Evolutionary conservation across 1,140 invertebrate species (phyloP).

Genomic region (Ips typographus): DNA sequence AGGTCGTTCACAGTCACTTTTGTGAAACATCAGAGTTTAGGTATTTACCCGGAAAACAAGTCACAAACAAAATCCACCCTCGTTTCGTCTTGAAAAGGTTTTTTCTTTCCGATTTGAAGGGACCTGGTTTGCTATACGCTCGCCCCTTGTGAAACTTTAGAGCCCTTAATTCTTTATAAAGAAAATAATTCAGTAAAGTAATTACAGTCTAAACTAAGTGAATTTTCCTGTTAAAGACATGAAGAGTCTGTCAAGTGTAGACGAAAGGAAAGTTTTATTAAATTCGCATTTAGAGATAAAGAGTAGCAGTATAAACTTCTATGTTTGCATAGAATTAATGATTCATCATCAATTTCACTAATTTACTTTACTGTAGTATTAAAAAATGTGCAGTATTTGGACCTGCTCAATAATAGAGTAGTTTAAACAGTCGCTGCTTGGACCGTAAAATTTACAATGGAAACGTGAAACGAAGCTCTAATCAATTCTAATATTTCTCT

Average conservation of each 20-base stretch:
- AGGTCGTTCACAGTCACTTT: background rate
- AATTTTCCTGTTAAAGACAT: slow-evolving; percentile 32
- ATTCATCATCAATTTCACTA: background rate
- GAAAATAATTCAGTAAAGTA: slow-evolving; percentile 36
- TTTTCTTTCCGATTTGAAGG: slow-evolving; percentile 10
- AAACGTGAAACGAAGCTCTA: slow-evolving; percentile 21
- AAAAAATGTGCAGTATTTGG: background rate
- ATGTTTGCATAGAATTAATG: background rate
- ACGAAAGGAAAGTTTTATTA: slow-evolving; percentile 19
- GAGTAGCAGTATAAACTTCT: background rate
- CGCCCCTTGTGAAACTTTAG: slow-evolving; percentile 19
- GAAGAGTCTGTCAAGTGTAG: slow-evolving; percentile 31
- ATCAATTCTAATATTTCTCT: slow-evolving; percentile 38
- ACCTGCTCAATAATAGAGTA: slow-evolving; percentile 19
- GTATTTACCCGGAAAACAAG: slow-evolving; percentile 2
- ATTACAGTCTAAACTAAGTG: slow-evolving; percentile 32
- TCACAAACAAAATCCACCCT: slow-evolving; percentile 5
- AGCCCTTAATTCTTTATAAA: slow-evolving; percentile 33
- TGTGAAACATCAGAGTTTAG: background rate
- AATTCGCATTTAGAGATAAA: slow-evolving; percentile 18
- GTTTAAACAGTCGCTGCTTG: slow-evolving; percentile 16
- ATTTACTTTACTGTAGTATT: background rate
- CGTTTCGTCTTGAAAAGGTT: background rate
- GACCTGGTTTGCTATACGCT: slow-evolving; percentile 9
- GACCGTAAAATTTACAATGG: slow-evolving; percentile 23